These are phyloP conservation scores for Muscicapa striata DNA, from an alignment of 2,797 vertebrate species.

Conservation along the genomic window DNA sequence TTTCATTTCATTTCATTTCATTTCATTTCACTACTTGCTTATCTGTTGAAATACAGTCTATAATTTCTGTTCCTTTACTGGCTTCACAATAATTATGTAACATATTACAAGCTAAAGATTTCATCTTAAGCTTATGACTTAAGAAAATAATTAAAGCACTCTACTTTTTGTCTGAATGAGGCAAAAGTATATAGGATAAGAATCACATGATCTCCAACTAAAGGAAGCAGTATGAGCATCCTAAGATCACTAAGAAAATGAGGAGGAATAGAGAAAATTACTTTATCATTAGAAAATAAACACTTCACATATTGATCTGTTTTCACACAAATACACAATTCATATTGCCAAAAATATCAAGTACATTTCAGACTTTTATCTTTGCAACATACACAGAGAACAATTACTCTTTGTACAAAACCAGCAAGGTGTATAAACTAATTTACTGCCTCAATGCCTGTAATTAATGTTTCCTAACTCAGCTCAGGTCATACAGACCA, in stretches of 20 bases:
- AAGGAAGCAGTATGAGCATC: background rate
- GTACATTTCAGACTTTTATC: background rate
- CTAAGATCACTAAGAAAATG: background rate
- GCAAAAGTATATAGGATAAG: background rate
- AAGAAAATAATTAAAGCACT: background rate
- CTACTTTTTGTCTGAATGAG: background rate
- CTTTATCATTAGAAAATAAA: background rate
- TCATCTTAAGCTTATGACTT: background rate
- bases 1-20: background rate
- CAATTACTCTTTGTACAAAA: conserved; percentile 55
- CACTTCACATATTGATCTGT: background rate
- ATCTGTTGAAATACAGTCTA: background rate
- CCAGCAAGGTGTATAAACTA: conserved; percentile 61
- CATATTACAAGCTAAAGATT: background rate
- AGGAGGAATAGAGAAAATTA: background rate
- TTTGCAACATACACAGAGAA: conserved; percentile 7
- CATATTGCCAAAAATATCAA: background rate
- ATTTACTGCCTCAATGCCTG: conserved; percentile 60
- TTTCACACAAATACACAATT: background rate
- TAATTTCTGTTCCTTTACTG: background rate
- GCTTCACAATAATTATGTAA: background rate
- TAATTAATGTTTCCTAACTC: conserved; percentile 66
- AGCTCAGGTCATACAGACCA: conserved; percentile 28
- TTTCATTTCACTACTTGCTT: background rate
- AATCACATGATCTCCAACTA: background rate